Conservation (phyloP, 2,113 vertebrate genomes). For the Dasyornis broadbenti region DNA sequence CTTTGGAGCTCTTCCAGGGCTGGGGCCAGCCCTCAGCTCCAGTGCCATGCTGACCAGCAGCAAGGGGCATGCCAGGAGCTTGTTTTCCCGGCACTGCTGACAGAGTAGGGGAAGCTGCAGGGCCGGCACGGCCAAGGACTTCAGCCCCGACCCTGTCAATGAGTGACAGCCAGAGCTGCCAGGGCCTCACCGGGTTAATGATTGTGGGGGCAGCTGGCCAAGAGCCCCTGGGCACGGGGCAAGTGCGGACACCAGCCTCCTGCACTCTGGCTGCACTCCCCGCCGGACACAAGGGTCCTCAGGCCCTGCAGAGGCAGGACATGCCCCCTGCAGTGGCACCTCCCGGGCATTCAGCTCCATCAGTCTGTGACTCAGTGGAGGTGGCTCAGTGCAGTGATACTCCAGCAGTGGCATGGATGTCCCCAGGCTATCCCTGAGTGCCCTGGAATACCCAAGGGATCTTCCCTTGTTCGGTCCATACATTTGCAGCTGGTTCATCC, state of each 20-base stretch:
- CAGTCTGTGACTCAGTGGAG: not conserved
- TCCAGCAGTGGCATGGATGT: not conserved
- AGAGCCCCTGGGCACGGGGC: not conserved
- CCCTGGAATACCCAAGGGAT: not conserved
- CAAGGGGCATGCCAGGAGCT: not conserved
- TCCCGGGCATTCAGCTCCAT: not conserved
- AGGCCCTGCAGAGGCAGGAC: not conserved
- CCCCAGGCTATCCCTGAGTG: not conserved
- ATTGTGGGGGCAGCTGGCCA: constrained; percentile 39
- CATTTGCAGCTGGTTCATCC: not conserved
- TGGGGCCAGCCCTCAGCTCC: not conserved
- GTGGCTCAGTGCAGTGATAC: not conserved
- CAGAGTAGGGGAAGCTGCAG: not conserved
- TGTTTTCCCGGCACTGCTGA: not conserved
- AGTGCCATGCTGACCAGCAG: not conserved
- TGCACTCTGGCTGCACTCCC: rapidly evolving
- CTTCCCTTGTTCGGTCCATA: not conserved
- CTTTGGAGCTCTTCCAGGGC: rapidly evolving
- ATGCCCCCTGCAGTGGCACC: not conserved
- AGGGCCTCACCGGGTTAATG: constrained; percentile 48
- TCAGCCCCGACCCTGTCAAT: constrained; percentile 56
- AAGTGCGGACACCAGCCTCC: not conserved
- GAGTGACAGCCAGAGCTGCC: constrained; percentile 44
- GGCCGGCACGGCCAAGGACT: not conserved
- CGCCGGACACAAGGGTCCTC: not conserved